Evolutionary conservation across 2,888 invertebrate species (phyloP), one percentile per base, ranked within the genome.

Genomic region (Acleris literana): DNA sequence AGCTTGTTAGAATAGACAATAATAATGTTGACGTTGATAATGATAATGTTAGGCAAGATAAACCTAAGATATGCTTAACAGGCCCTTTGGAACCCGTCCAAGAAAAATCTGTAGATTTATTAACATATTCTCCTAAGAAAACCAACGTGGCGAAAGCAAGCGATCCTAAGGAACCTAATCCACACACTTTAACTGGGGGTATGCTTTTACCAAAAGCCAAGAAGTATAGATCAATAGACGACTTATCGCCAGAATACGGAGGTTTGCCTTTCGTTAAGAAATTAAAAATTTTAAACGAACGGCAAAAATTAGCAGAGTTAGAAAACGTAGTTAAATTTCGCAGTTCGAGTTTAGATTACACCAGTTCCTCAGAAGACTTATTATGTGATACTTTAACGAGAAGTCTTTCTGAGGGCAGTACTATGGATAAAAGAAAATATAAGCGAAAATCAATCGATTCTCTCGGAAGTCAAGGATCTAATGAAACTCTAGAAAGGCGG

Each of bases 201-300:
- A 84, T 84, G 74, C 74, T 91, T 52, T 80, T 89, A 66, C 88
- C 90, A 11, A 87, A 86, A 86, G 74, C 85, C 2, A 97, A 96
- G 84, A 94, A 95, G 81, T 97, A 97, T 85, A 94, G 94, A 69
- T 97, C 97, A n/a, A 96, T 97, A 59, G 97, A 97, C 77, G 97
- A 97, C 83, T 86, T 97, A 44, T 97, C 97, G 9, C 97, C 97
- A 0, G 97, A 97, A 82, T 97, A 97, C 76, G 96, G 96, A 59
- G 96, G 97, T 16, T 86, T 97, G 68, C 97, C 97, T 0, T 97
- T 97, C 80, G 97, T 97, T 0, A 97, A 97, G 85, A 97, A 97
- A 76, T 88, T 97, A 57, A 97, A 97, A 91, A 97, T 97, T 74
- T 92, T 97, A 55, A 97, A 97, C 83, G 97, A 97, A 87, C 93